Conservation (phyloP, 2,888 invertebrate genomes). For the Chloromyia formosa region DNA sequence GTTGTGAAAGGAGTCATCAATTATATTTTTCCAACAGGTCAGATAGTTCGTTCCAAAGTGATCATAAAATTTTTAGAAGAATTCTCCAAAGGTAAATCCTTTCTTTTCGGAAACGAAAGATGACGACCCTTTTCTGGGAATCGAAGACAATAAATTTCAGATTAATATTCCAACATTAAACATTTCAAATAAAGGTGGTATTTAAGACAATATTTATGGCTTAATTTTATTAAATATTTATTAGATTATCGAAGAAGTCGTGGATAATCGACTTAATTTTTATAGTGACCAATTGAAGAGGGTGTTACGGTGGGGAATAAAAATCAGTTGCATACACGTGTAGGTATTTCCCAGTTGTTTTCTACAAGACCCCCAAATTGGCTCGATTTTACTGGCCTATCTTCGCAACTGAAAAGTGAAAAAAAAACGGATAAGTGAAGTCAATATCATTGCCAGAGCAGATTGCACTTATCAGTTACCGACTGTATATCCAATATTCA, state of each 20-base stretch:
- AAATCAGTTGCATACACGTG: too few species aligned
- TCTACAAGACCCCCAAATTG: too few species aligned
- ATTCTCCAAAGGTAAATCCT: conserved; percentile 3
- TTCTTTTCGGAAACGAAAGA: background rate
- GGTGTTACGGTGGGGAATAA: too few species aligned
- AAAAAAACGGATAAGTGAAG: too few species aligned
- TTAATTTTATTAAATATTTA: conserved; percentile 18
- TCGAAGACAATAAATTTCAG: background rate
- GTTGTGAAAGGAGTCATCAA: background rate
- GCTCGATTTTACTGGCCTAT: too few species aligned
- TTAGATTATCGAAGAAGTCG: background rate
- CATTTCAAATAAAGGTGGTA: conserved; percentile 2
- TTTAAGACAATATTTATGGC: conserved; percentile 29
- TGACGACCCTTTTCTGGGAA: background rate
- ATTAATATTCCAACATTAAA: conserved; percentile 8
- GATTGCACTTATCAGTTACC: too few species aligned
- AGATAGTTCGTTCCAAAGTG: background rate
- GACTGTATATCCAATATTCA: too few species aligned
- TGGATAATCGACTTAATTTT: too few species aligned
- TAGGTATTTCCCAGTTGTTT: too few species aligned
- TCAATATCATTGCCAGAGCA: too few species aligned
- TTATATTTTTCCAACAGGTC: background rate
- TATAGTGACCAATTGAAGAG: too few species aligned
- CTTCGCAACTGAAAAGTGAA: too few species aligned
- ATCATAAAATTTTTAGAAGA: background rate